Base-by-base conservation (phyloP, 2,888 invertebrate species). In the Scaptomyza reducta region DNA sequence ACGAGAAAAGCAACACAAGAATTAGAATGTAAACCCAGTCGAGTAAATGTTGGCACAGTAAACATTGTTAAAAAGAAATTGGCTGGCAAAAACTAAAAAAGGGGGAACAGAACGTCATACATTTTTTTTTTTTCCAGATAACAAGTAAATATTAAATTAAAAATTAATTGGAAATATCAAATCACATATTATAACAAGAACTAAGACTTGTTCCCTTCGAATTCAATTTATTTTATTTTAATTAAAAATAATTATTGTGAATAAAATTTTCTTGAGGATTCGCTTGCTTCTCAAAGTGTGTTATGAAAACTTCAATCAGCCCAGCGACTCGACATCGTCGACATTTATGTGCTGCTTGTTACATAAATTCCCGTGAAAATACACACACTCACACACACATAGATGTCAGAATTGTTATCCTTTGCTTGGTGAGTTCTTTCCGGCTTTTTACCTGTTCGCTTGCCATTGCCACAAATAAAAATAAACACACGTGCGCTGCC, bases 281-380 rank as follows among this genome's bases (percentile, higher is more conserved):
- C 7, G 27, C 22, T 27, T 27, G 27, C 27, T 27, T 27, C 7
- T 6, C 27, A 27, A 27, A 27, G 3, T 27, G 5, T 27, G 7
- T 7, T 7, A 27, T 27, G 27, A 27, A 5, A 27, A 27, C 7
- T 27, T 27, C 27, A 27, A 27, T 27, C 27, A 27, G 7, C 27
- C 27, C 6, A 64, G 61, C 62, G 58, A 55, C 46, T 62, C 46
- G 57, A 49, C 65, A 51, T 61, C 57, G 47, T 33, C 56, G 80
- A 80, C 83, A 68, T 82, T 79, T 79, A 79, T 82, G 79, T 79
- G 83, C 77, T 53, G 60, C 64, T 60, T 68, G 77, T 57, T 74
- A 67, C 79, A 82, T 79, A 79, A 82, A 80, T 83, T 79, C 57
- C 44, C 47, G 51, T 49, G 22, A 58, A 60, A 25, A 44, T 41